Conservation (phyloP, 2,888 invertebrate genomes). For the Incurvaria masculella region DNA sequence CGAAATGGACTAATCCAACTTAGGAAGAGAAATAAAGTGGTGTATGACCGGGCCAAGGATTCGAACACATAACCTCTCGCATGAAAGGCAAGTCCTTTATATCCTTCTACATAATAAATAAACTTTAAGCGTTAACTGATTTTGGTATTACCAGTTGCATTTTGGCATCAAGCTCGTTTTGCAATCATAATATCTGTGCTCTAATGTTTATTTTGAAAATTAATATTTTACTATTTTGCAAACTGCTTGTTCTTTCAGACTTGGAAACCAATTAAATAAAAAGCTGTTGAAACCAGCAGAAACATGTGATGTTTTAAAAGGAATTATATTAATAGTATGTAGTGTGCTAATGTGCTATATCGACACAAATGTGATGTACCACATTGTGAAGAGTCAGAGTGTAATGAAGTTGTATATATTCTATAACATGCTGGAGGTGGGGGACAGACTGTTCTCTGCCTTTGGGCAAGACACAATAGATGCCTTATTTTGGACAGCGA, state of each 20-base stretch:
- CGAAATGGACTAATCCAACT: too few species aligned
- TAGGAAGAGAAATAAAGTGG: too few species aligned
- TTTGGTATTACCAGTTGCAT: too few species aligned
- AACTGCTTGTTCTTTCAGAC: constrained; percentile 29
- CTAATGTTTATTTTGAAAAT: too few species aligned
- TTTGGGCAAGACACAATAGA: constrained; percentile 99
- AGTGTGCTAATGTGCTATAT: constrained; percentile 85
- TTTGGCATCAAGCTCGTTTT: too few species aligned
- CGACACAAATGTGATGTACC: constrained; percentile 98
- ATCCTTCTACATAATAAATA: too few species aligned
- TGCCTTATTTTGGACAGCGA: constrained; percentile 97
- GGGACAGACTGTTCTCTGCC: constrained; percentile 92
- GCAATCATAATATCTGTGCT: too few species aligned
- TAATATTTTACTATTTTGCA: too few species aligned
- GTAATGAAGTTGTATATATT: constrained; percentile 99
- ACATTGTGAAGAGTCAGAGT: constrained; percentile 95
- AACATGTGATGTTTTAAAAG: constrained; percentile 94
- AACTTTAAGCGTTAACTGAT: too few species aligned
- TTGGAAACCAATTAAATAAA: constrained; percentile 36
- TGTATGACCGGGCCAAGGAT: too few species aligned
- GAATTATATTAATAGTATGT: constrained; percentile 79
- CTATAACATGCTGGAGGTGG: constrained; percentile 99
- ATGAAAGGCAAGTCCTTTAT: too few species aligned
- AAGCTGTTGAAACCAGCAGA: constrained; percentile 80
- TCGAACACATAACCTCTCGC: too few species aligned